Evolutionary conservation across 2,888 invertebrate species (phyloP).

Genomic region (Hofmannophila pseudospretella): DNA sequence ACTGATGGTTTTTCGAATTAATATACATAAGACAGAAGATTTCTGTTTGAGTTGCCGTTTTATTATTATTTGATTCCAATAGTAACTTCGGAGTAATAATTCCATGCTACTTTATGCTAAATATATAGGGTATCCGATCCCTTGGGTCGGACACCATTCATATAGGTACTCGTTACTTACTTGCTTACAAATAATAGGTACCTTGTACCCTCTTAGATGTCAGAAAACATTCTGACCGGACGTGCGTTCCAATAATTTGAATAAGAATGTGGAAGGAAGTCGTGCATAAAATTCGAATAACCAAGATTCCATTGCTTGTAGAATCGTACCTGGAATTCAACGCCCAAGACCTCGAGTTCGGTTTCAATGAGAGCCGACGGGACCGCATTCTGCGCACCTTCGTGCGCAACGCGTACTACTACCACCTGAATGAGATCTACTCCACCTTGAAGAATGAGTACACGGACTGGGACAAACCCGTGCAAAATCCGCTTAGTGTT

Average conservation of each 20-base stretch:
- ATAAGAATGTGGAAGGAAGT: background rate
- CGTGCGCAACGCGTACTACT: constrained; percentile 96
- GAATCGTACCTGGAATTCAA: constrained; percentile 90
- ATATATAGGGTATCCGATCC: too few relatives aligned
- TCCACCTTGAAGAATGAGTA: constrained; percentile 96
- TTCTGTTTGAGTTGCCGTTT: too few relatives aligned
- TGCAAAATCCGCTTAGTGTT: constrained; percentile 90
- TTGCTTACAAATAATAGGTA: background rate
- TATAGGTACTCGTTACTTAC: too few relatives aligned
- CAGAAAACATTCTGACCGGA: too few relatives aligned
- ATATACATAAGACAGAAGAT: too few relatives aligned
- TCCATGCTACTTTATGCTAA: too few relatives aligned
- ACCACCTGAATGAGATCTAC: constrained; percentile 96
- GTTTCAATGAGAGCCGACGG: constrained; percentile 91
- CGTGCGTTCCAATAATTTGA: background rate
- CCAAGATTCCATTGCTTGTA: constrained; percentile 60
- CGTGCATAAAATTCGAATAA: constrained; percentile 6
- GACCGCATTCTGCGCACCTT: constrained; percentile 93
- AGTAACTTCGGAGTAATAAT: too few relatives aligned
- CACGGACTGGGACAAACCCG: constrained; percentile 95
- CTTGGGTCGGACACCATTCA: too few relatives aligned
- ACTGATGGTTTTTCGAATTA: too few relatives aligned
- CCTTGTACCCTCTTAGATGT: too few relatives aligned
- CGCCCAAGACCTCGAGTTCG: constrained; percentile 92
- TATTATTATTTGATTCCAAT: too few relatives aligned